phyloP scores from a whole-genome alignment of 1,140 invertebrate species.

The Myzus persicae region DNA sequence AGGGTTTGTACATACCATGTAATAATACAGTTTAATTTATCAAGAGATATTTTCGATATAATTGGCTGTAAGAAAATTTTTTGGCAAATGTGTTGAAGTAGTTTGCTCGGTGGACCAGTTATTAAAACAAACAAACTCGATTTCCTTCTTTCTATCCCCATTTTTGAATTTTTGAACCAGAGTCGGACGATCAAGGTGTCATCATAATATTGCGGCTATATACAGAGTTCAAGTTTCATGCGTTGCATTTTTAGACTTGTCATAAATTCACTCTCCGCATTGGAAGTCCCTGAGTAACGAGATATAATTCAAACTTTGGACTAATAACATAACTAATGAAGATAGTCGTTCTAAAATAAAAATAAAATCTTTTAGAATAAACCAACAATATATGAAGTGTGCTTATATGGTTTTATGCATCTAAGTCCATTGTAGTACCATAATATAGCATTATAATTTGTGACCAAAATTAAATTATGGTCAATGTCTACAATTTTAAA shows the following conservation, averaged over 20 bases:
- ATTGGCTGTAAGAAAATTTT: background rate
- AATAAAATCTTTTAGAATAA: too few species aligned
- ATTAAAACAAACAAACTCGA: background rate
- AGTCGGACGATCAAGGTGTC: background rate
- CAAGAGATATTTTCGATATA: background rate
- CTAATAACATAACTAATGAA: too few species aligned
- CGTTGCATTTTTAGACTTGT: background rate
- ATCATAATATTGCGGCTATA: background rate
- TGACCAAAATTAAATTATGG: too few species aligned
- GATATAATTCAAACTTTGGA: too few species aligned
- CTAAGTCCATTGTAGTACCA: too few species aligned
- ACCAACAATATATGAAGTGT: too few species aligned
- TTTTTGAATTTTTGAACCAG: background rate
- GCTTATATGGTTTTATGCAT: too few species aligned
- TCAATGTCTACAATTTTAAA: too few species aligned
- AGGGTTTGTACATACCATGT: background rate
- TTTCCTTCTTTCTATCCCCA: background rate
- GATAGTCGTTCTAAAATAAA: too few species aligned
- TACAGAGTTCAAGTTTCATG: background rate
- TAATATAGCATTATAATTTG: too few species aligned
- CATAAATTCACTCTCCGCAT: background rate
- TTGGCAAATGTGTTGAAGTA: background rate
- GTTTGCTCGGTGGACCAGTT: background rate
- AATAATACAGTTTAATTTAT: background rate
- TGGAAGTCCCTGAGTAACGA: too few species aligned